phyloP scores from a whole-genome alignment of 2,888 invertebrate genomes.

The Deilephila elpenor region DNA sequence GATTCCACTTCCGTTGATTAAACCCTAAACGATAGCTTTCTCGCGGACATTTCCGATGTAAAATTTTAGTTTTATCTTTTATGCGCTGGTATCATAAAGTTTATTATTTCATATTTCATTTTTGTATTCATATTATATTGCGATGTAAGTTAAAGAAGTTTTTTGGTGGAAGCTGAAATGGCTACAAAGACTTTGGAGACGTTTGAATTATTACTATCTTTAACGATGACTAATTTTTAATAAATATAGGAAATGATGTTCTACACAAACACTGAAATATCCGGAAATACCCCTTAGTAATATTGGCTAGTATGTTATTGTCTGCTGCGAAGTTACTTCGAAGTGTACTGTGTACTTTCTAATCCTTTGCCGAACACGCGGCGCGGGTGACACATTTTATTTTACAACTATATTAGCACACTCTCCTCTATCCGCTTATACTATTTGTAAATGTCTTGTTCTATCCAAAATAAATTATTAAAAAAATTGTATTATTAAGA shows the following conservation, averaged over 20 bases:
- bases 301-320: neutral
- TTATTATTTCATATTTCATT: neutral
- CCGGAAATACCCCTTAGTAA: too few relatives aligned
- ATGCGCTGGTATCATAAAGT: neutral
- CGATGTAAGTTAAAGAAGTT: too few relatives aligned
- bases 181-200: too few relatives aligned
- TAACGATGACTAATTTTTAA: too few relatives aligned
- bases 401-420: neutral
- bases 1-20: constrained; percentile 1
- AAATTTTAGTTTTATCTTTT: neutral
- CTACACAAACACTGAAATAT: too few relatives aligned
- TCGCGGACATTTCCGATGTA: neutral
- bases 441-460: too few relatives aligned
- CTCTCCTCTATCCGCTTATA: neutral
- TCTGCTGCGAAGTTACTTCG: neutral
- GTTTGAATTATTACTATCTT: too few relatives aligned
- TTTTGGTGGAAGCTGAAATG: too few relatives aligned
- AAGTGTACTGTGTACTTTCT: neutral
- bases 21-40: neutral
- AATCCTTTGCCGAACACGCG: neutral
- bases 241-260: too few relatives aligned
- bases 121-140: neutral
- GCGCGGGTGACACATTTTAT: neutral
- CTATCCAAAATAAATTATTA: too few relatives aligned
- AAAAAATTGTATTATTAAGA: too few relatives aligned